Percentiles rank a stretch among this genome's conserved stretches.
phyloP scores from a whole-genome alignment of 2,888 invertebrate species.

The Agonopterix subpropinquella region DNA sequence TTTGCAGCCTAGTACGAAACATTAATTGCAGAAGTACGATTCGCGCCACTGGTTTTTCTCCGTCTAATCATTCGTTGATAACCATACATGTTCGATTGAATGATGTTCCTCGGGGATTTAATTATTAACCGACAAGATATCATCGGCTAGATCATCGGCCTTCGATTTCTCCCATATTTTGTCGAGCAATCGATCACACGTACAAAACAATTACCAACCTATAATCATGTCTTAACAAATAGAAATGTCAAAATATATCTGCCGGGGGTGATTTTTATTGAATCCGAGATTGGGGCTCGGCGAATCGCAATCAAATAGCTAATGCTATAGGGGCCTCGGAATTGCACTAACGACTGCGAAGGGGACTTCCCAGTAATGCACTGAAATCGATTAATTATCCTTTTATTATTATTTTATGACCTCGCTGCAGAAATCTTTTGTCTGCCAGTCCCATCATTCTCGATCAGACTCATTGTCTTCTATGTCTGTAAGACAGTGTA shows the following conservation, averaged over 20 bases:
- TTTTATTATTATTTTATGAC: slow-evolving; percentile 72
- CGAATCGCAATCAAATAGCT: slow-evolving; percentile 55
- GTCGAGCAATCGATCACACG: neutral
- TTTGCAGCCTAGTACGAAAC: too few relatives aligned
- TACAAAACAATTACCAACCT: slow-evolving; percentile 50
- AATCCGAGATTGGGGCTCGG: slow-evolving; percentile 41
- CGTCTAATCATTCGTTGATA: too few relatives aligned
- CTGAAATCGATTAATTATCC: slow-evolving; percentile 71
- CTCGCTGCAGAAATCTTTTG: slow-evolving; percentile 23
- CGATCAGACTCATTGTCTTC: neutral
- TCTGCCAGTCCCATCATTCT: slow-evolving; percentile 17
- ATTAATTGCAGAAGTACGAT: too few relatives aligned
- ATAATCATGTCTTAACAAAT: slow-evolving; percentile 67
- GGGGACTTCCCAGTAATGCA: slow-evolving; percentile 58
- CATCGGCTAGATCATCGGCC: neutral
- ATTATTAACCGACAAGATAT: too few relatives aligned
- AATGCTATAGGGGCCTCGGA: slow-evolving; percentile 42
- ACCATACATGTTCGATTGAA: too few relatives aligned
- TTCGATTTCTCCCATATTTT: neutral
- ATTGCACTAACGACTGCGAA: slow-evolving; percentile 43
- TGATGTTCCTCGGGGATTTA: too few relatives aligned
- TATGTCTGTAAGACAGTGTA: too few relatives aligned
- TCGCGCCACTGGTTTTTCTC: too few relatives aligned
- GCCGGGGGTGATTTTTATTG: slow-evolving; percentile 52
- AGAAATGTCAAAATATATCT: slow-evolving; percentile 64